Conservation (phyloP, 2,113 vertebrate species). For the Geococcyx californianus region DNA sequence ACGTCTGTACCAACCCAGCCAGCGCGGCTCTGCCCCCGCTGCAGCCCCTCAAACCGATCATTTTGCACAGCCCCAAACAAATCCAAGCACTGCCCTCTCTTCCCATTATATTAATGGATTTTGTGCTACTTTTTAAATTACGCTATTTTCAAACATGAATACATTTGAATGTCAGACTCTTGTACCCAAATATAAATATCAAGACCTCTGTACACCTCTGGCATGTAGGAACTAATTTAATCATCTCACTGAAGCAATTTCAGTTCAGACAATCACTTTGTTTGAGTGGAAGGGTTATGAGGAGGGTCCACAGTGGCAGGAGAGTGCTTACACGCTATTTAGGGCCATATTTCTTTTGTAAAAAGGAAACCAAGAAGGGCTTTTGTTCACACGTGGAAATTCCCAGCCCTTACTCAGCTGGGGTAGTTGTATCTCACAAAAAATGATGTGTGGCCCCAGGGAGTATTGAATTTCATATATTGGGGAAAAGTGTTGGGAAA, state of each 20-base stretch:
- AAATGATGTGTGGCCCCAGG: fast-evolving
- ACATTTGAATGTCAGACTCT: slow-evolving; percentile 58
- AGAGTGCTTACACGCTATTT: background rate
- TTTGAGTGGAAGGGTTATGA: slow-evolving; percentile 52
- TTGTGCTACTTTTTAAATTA: slow-evolving; percentile 51
- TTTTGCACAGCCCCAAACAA: background rate
- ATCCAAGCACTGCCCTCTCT: background rate
- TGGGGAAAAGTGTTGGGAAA: background rate
- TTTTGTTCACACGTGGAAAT: background rate
- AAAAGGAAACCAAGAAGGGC: background rate
- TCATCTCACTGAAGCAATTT: slow-evolving; percentile 57
- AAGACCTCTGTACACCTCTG: slow-evolving; percentile 56
- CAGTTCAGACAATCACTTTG: slow-evolving; percentile 55
- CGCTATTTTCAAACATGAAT: slow-evolving; percentile 54
- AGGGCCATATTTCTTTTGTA: background rate
- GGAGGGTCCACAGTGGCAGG: background rate
- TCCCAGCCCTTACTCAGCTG: background rate
- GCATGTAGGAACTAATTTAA: slow-evolving; percentile 65
- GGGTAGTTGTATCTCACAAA: fast-evolving
- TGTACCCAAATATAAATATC: slow-evolving; percentile 62
- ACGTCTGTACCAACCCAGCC: background rate
- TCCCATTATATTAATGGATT: slow-evolving; percentile 44
- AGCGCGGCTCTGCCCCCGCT: background rate
- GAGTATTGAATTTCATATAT: background rate
- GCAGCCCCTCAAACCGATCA: background rate